phyloP scores from a whole-genome alignment of 2,888 invertebrate genomes.

The Tuta absoluta region DNA sequence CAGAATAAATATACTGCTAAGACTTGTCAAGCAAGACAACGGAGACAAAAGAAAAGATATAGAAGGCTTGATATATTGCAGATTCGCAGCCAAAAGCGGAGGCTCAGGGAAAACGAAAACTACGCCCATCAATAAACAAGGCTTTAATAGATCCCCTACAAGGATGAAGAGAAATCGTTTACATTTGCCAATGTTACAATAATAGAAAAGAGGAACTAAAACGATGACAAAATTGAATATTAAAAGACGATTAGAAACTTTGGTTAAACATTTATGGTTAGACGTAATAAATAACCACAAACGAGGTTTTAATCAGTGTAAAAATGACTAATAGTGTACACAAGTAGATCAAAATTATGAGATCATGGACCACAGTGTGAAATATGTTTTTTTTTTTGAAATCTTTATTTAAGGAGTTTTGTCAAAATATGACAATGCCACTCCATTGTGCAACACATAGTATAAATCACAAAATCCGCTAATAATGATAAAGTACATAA shows the following conservation, averaged over 20 bases:
- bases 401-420: no score
- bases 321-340: constrained; percentile 29
- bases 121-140: constrained; percentile 17
- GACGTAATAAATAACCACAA: constrained; percentile 18
- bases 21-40: background rate
- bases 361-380: constrained; percentile 41
- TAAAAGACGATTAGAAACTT: constrained; percentile 4
- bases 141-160: constrained; percentile 23
- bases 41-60: constrained; percentile 2
- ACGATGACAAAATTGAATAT: constrained; percentile 34
- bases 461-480: no score
- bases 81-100: constrained; percentile 13
- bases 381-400: no score
- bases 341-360: constrained; percentile 34
- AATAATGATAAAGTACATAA: constrained; percentile 27
- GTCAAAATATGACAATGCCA: no score
- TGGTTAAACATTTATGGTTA: background rate
- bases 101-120: constrained; percentile 15
- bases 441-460: no score
- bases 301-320: constrained; percentile 1
- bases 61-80: constrained; percentile 1
- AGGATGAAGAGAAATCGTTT: constrained; percentile 41
- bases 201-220: constrained; percentile 22
- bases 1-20: background rate
- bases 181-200: constrained; percentile 21